A percentile compares a stretch with the other conserved stretches of the same genome.
Evolutionary conservation across 2,888 invertebrate genomes (phyloP).

Genomic region (Tetranychus truncatus): DNA sequence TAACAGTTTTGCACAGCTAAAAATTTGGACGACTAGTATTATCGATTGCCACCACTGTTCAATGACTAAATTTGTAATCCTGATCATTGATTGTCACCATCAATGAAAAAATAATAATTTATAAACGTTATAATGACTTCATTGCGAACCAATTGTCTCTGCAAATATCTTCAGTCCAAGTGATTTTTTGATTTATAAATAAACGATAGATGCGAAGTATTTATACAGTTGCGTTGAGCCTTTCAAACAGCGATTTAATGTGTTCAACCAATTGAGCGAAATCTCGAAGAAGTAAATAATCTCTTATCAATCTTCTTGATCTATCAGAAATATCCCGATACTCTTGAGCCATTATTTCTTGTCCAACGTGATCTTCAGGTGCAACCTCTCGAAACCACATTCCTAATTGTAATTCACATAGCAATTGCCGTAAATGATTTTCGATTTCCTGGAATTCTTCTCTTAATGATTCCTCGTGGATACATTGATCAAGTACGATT

Average conservation of each 20-base stretch:
- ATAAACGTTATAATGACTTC: no score
- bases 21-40: no score
- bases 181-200: no score
- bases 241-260: neutral
- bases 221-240: neutral
- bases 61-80: no score
- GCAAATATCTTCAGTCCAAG: no score
- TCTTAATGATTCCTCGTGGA: conserved; percentile 36
- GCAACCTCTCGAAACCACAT: conserved; percentile 39
- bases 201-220: neutral
- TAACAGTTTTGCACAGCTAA: no score
- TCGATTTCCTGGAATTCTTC: conserved; percentile 43
- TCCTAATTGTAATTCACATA: conserved; percentile 49
- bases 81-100: no score
- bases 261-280: conserved; percentile 31
- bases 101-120: no score
- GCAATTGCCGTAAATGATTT: conserved; percentile 41
- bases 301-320: conserved; percentile 39
- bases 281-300: conserved; percentile 46
- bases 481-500: conserved; percentile 43
- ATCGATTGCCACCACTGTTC: no score
- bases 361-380: conserved; percentile 33
- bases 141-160: no score
- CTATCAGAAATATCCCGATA: conserved; percentile 31
- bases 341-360: conserved; percentile 32